phyloP scores from a whole-genome alignment of 2,888 invertebrate genomes.

The Apoda limacodes region DNA sequence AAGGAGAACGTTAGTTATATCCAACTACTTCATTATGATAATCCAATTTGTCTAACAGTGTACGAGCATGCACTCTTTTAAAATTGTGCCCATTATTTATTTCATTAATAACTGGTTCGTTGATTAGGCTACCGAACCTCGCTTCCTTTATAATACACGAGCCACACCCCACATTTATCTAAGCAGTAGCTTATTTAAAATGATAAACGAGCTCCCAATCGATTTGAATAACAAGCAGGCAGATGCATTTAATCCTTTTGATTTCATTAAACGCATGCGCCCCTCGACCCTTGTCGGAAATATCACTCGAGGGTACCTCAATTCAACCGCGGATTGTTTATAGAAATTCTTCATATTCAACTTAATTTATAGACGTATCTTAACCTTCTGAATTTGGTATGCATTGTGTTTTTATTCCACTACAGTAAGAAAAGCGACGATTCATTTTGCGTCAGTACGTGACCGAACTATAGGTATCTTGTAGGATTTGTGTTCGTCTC shows the following conservation, averaged over 20 bases:
- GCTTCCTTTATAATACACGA: constrained; percentile 56
- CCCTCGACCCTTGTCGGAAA: constrained; percentile 64
- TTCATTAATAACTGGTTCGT: constrained; percentile 53
- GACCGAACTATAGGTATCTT: constrained; percentile 33
- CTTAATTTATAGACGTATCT: constrained; percentile 28
- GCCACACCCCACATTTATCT: constrained; percentile 65
- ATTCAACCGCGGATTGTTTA: constrained; percentile 42
- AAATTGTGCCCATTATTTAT: constrained; percentile 27
- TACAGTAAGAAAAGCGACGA: constrained; percentile 23
- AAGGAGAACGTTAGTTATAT: no score
- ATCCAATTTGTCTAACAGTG: no score
- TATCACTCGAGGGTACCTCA: constrained; percentile 60
- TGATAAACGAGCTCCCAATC: constrained; percentile 68
- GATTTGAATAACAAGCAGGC: constrained; percentile 70
- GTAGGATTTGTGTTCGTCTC: constrained; percentile 34
- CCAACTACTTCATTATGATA: no score
- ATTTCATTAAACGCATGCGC: constrained; percentile 69
- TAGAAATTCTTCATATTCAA: constrained; percentile 40
- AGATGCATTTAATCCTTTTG: constrained; percentile 70
- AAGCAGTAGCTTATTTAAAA: constrained; percentile 68
- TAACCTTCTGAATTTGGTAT: constrained; percentile 24
- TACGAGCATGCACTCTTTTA: constrained; percentile 22
- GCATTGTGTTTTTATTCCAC: constrained; percentile 21
- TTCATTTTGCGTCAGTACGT: constrained; percentile 37
- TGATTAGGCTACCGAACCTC: constrained; percentile 56